Conservation (phyloP, 2,888 invertebrate species). For the Mechanitis mazaeus region DNA sequence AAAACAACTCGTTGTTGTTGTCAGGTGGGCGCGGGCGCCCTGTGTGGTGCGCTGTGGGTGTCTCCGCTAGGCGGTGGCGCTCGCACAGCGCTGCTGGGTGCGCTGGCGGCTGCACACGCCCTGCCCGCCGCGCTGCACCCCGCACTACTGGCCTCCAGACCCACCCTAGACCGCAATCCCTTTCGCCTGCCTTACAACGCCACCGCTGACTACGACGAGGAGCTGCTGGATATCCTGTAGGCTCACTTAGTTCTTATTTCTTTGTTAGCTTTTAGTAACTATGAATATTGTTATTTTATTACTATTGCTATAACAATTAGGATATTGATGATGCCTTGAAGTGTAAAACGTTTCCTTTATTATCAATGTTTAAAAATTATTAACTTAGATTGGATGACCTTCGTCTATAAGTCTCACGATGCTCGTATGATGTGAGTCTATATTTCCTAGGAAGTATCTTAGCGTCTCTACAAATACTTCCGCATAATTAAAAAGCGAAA, state of each 20-base stretch:
- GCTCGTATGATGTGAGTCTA: not conserved
- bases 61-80: conserved; percentile 51
- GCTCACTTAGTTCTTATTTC: conserved; percentile 21
- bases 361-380: no score
- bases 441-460: conserved; percentile 4
- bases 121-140: conserved; percentile 50
- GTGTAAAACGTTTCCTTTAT: no score
- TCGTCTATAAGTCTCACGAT: not conserved
- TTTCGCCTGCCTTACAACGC: conserved; percentile 47
- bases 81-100: conserved; percentile 45
- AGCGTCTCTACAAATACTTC: conserved; percentile 6
- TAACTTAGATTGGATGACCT: not conserved
- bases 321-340: no score
- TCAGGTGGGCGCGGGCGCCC: conserved; percentile 57
- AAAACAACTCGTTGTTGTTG: not conserved
- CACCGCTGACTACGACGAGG: conserved; percentile 43
- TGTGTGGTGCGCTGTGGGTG: conserved; percentile 62
- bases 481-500: not conserved
- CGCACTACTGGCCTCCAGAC: conserved; percentile 45
- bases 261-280: not conserved
- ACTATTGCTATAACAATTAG: no score
- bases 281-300: conserved; percentile 11
- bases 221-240: conserved; percentile 45
- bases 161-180: conserved; percentile 53
- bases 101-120: conserved; percentile 48